Conservation (phyloP, 2,113 vertebrate species). For the Rhinolophus sinicus region DNA sequence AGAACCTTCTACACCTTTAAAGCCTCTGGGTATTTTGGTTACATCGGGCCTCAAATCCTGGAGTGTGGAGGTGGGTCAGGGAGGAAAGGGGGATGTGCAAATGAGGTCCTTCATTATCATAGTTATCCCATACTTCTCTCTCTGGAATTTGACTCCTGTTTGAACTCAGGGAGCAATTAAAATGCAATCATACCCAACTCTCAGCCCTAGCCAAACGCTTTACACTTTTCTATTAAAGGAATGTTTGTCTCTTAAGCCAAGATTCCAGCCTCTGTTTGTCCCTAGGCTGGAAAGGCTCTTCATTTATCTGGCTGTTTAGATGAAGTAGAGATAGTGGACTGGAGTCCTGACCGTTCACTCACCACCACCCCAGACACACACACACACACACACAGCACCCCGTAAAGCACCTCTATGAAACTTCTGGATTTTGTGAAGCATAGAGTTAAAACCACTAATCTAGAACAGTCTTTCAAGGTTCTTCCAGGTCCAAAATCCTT, state of each 20-base stretch:
- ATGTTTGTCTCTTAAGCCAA: conserved; percentile 7
- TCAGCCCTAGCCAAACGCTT: not conserved
- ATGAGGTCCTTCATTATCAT: not conserved
- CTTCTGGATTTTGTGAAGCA: not conserved
- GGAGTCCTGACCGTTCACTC: not conserved
- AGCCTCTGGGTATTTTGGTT: not conserved
- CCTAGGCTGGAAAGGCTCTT: not conserved
- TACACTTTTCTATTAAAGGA: conserved; percentile 18
- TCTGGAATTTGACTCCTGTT: conserved; percentile 23
- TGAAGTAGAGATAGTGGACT: not conserved
- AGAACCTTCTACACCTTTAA: not conserved
- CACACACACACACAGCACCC: not conserved
- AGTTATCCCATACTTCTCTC: not conserved
- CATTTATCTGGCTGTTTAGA: not conserved
- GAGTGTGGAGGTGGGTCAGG: not conserved
- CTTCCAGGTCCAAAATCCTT: not conserved
- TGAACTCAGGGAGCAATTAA: conserved; percentile 30
- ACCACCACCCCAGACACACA: too few relatives aligned
- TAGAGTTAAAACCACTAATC: not conserved
- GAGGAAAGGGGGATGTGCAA: not conserved
- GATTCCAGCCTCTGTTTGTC: not conserved
- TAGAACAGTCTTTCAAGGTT: not conserved
- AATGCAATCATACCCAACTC: not conserved
- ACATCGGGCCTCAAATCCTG: not conserved
- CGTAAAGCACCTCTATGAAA: not conserved